Percentiles rank a stretch among this genome's conserved stretches.
phyloP scores from a whole-genome alignment of 2,888 invertebrate species.

The Odiellus spinosus region DNA sequence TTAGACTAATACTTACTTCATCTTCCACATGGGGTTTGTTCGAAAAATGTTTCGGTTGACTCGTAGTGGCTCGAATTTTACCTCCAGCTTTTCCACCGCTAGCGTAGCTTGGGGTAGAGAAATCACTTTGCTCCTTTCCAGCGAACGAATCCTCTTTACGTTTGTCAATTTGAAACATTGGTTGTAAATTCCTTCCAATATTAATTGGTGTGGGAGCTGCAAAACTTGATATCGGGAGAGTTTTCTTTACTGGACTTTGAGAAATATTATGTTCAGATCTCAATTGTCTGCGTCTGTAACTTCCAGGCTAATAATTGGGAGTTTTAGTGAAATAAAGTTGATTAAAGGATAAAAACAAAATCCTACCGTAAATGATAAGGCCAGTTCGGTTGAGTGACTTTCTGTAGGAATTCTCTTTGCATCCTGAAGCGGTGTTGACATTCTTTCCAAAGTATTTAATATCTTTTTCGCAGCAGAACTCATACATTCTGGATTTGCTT shows the following conservation, averaged over 20 bases:
- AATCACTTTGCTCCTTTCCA: too few species aligned
- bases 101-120: too few species aligned
- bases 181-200: neutral
- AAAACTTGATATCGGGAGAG: neutral
- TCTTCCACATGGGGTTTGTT: neutral
- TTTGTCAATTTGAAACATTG: neutral
- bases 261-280: neutral
- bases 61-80: conserved; percentile 11
- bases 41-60: conserved; percentile 6
- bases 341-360: too few species aligned
- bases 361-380: too few species aligned
- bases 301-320: too few species aligned
- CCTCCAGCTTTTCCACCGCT: conserved; percentile 5
- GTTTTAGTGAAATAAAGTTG: too few species aligned
- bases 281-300: too few species aligned
- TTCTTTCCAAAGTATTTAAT: conserved; percentile 60
- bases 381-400: neutral
- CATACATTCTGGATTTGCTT: conserved; percentile 25
- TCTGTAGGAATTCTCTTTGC: conserved; percentile 52
- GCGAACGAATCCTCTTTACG: too few species aligned
- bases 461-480: conserved; percentile 61
- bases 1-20: conserved; percentile 1
- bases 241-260: neutral
- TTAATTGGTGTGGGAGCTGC: neutral
- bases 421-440: conserved; percentile 56